Conservation (phyloP, 2,888 invertebrate species). For the Cantharis rustica region DNA sequence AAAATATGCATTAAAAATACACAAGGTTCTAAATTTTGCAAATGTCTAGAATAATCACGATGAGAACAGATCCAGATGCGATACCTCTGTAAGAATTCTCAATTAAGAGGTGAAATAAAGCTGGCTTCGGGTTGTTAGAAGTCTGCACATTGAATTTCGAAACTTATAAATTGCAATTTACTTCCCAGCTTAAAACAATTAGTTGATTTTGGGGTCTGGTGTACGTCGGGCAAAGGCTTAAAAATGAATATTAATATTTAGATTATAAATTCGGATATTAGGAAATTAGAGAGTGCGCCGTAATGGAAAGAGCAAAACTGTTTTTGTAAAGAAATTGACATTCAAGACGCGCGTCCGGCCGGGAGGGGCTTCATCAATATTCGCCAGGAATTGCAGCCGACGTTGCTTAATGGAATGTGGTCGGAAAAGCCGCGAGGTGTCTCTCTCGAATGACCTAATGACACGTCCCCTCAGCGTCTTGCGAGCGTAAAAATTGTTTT, state of each 20-base stretch:
- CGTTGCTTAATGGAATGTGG: conserved; percentile 53
- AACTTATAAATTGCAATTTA: conserved; percentile 56
- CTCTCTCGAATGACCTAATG: conserved; percentile 36
- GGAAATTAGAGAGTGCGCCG: neutral
- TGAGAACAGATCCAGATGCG: conserved; percentile 51
- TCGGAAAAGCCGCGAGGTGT: conserved; percentile 36
- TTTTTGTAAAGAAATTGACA: conserved; percentile 39
- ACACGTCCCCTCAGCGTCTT: conserved; percentile 29
- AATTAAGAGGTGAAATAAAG: conserved; percentile 48
- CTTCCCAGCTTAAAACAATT: conserved; percentile 49
- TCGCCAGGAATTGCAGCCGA: conserved; percentile 51
- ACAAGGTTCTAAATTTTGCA: conserved; percentile 41
- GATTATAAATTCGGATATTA: neutral
- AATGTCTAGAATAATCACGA: conserved; percentile 46
- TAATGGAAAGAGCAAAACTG: conserved; percentile 23
- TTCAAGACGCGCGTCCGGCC: conserved; percentile 45
- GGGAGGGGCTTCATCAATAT: conserved; percentile 50
- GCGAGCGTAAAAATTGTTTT: conserved; percentile 40
- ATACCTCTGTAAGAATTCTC: conserved; percentile 39
- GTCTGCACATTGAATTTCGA: conserved; percentile 49
- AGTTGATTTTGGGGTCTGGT: conserved; percentile 40
- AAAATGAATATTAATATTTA: neutral
- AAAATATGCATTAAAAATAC: conserved; percentile 25
- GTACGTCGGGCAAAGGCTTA: conserved; percentile 33
- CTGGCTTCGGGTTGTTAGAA: conserved; percentile 26